These are phyloP conservation scores for Sorex fumeus DNA, from an alignment of 2,113 vertebrate species.

Conservation along the genomic window DNA sequence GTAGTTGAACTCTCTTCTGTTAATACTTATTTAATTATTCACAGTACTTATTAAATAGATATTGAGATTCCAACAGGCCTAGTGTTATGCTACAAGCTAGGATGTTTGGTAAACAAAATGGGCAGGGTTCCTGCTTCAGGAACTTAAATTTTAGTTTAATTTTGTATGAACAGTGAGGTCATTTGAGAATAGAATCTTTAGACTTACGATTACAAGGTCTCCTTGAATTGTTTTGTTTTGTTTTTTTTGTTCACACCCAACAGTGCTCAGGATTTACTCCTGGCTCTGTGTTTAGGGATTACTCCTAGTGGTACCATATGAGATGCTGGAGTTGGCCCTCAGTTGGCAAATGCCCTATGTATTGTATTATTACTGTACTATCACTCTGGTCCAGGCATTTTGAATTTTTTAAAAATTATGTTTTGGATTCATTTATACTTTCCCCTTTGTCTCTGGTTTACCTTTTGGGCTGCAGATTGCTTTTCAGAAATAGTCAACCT, in stretches of 20 bases:
- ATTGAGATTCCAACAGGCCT: neutral
- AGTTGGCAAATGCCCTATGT: no score
- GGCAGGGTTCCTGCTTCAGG: neutral
- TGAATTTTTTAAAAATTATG: neutral
- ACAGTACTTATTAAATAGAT: conserved; percentile 47
- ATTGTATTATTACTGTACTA: no score
- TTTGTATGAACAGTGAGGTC: neutral
- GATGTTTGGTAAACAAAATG: neutral
- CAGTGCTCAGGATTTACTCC: no score
- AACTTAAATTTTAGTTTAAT: neutral
- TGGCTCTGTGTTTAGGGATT: no score
- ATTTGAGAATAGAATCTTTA: neutral
- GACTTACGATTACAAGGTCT: neutral
- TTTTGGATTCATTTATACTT: neutral
- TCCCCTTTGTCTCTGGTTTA: neutral
- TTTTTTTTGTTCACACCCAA: no score
- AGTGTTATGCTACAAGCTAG: neutral
- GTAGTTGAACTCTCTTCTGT: neutral
- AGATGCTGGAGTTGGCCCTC: no score
- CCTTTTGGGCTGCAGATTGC: neutral
- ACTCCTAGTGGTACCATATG: no score
- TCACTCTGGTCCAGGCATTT: no score
- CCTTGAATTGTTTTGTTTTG: neutral
- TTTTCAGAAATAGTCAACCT: neutral
- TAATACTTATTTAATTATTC: neutral